Conservation (phyloP, 1,140 invertebrate species). For the Lucilia cuprina region DNA sequence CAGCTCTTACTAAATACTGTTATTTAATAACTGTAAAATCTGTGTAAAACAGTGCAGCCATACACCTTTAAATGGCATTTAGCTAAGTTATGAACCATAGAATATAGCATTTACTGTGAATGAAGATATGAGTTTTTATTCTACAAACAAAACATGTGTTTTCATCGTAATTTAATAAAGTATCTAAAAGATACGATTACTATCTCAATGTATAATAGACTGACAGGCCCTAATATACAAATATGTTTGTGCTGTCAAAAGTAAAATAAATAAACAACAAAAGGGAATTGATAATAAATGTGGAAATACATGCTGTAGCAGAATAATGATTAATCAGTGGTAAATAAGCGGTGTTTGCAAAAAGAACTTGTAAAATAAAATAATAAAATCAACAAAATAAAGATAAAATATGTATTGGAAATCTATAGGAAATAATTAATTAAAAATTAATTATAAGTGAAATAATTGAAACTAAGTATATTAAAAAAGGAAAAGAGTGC, state of each 20-base stretch:
- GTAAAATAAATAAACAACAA: neutral
- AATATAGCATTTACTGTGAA: neutral
- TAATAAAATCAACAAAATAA: too few species aligned
- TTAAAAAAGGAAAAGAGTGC: too few species aligned
- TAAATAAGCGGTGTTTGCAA: neutral
- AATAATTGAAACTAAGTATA: neutral
- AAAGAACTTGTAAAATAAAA: neutral
- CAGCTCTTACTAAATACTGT: too few species aligned
- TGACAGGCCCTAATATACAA: neutral
- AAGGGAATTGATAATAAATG: neutral
- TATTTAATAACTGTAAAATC: too few species aligned
- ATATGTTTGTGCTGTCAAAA: neutral
- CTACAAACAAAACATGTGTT: neutral
- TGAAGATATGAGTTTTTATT: neutral
- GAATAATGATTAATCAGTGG: conserved; percentile 8
- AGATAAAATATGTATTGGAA: neutral
- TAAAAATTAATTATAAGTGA: neutral
- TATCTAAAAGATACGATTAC: neutral
- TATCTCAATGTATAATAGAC: neutral
- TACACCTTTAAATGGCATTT: too few species aligned
- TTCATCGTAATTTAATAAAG: neutral
- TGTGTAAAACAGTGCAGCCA: too few species aligned
- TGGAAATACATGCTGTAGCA: neutral
- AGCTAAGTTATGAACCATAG: too few species aligned
- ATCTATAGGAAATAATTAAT: neutral